Base-by-base conservation (phyloP, 30 jellyfish, hydroid and myxozoan species). In the Hydractinia symbiolongicarpus region DNA sequence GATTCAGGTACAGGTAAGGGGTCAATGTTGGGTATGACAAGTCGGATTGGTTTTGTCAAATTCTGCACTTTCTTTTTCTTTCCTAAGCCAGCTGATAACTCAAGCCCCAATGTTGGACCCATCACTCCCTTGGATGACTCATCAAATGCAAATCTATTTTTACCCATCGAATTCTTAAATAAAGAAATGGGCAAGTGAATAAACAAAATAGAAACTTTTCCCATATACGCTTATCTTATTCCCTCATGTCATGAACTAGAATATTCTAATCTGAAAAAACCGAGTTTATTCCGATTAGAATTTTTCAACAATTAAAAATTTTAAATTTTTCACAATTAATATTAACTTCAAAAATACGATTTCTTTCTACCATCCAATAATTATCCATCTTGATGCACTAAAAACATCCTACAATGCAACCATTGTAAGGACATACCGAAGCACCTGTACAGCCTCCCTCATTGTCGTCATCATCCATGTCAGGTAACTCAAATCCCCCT, bases 71-170 rank as follows among this genome's bases (percentile, higher is more conserved):
- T 54, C 77, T 77, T 77, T 60, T 53, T 20, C 54, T 61, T 55
- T 2, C 85, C 85, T 21, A 54, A 61, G 3, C 78, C 78, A 8
- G 75, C 50, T 4, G 85, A 54, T 61, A 77, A 66, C 6, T 60
- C 30, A 52, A 77, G 75, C 15, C 85, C 85, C 60, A 54, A 54
- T 5, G 74, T 66, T 9, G 40, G 15, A 9, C 85, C 85, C 17
- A 54, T 55, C 9, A 77, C 85, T 19, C 74, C 74, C 6, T 64
- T 64, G 19, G 74, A 7, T 6, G 74, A 64, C 40, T 77, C 58
- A 5, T 55, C 78, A 60, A 77, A 77, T 52, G 16, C 61, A 77
- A 54, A 77, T 9, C 85, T 50, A 55, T 77, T 77, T 55, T 61
- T 55, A 3, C 85, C 85, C 30, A 17, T 79, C 17, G 81, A 5